Percentiles rank a stretch among this genome's conserved stretches.
phyloP scores from a whole-genome alignment of 2,888 invertebrate species.

The Dysmachus trigonus region DNA sequence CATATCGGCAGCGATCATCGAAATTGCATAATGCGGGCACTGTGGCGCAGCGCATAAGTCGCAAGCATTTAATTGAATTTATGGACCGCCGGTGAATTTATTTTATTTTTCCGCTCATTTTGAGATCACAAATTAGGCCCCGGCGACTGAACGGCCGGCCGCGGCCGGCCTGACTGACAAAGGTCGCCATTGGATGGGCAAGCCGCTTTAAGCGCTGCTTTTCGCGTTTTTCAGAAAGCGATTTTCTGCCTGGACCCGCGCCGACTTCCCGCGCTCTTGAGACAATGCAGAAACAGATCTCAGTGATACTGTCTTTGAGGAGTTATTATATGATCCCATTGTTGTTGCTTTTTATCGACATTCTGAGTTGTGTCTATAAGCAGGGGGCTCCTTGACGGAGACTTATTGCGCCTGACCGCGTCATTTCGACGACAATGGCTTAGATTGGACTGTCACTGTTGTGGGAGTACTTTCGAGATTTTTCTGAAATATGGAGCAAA shows the following conservation, averaged over 20 bases:
- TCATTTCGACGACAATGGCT: background rate
- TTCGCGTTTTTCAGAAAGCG: slow-evolving; percentile 8
- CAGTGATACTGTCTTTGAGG: slow-evolving; percentile 32
- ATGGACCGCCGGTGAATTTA: slow-evolving; percentile 42
- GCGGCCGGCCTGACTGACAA: background rate
- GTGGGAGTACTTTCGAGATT: background rate
- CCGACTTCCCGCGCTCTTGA: slow-evolving; percentile 19
- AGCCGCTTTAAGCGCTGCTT: background rate
- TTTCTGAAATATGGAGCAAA: background rate
- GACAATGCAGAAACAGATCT: slow-evolving; percentile 23
- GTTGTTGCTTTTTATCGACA: slow-evolving; percentile 33
- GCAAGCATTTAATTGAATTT: slow-evolving; percentile 40
- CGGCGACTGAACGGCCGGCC: slow-evolving; percentile 6
- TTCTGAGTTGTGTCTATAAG: slow-evolving; percentile 10
- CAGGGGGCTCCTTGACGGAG: background rate
- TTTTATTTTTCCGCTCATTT: slow-evolving; percentile 41
- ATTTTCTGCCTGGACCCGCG: background rate
- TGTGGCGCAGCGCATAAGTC: background rate
- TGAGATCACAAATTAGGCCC: slow-evolving; percentile 41
- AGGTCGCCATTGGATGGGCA: background rate
- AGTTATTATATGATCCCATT: slow-evolving; percentile 40
- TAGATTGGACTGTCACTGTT: background rate
- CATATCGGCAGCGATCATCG: slow-evolving; percentile 34
- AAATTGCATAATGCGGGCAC: slow-evolving; percentile 44
- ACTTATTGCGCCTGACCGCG: background rate